phyloP scores from a whole-genome alignment of 2,797 vertebrate species.

The Coregonus sp. region DNA sequence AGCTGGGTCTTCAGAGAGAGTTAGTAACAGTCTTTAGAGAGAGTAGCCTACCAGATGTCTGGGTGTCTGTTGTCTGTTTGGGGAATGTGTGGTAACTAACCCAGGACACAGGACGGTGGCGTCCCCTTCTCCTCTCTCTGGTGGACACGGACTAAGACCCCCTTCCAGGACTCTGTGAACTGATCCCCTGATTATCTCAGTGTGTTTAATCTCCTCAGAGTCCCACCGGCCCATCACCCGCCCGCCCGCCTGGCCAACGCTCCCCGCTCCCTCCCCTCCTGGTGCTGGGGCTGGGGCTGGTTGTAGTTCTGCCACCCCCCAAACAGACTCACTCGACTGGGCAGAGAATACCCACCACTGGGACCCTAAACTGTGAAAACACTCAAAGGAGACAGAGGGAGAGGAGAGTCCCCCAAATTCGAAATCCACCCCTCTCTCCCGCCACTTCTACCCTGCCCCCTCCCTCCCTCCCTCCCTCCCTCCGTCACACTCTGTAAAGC shows the following conservation, averaged over 20 bases:
- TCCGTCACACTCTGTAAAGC: constrained; percentile 80
- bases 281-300: not conserved
- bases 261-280: constrained; percentile 32
- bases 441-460: constrained; percentile 35
- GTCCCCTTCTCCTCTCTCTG: constrained; percentile 63
- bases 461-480: constrained; percentile 37
- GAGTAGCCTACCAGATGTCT: constrained; percentile 46
- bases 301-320: constrained; percentile 31
- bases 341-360: constrained; percentile 75
- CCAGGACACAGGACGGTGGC: constrained; percentile 61
- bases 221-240: constrained; percentile 43
- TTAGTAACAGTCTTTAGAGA: constrained; percentile 7
- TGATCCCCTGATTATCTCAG: constrained; percentile 81
- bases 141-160: constrained; percentile 72
- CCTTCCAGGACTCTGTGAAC: constrained; percentile 75
- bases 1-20: constrained; percentile 34
- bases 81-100: constrained; percentile 47
- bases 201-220: constrained; percentile 70
- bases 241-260: constrained; percentile 39
- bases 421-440: constrained; percentile 38
- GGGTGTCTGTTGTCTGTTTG: constrained; percentile 48
- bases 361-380: constrained; percentile 84
- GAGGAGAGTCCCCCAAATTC: constrained; percentile 65
- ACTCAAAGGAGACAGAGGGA: constrained; percentile 73
- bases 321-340: constrained; percentile 80